Conservation (phyloP, 2,113 vertebrate genomes). For the Peromyscus polionotus region DNA sequence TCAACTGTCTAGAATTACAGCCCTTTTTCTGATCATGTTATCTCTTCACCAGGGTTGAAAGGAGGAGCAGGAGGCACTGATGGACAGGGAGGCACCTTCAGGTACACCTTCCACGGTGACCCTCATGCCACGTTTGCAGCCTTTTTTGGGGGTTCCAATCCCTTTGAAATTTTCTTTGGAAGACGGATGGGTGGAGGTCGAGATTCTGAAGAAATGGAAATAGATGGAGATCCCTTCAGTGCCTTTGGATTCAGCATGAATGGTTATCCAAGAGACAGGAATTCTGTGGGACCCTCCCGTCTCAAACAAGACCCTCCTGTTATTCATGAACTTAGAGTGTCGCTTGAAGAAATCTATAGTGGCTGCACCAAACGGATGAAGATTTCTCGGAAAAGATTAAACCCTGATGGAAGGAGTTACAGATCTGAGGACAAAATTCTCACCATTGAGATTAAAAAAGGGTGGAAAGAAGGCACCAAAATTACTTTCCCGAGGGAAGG, state of each 20-base stretch:
- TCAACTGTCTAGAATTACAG: not conserved
- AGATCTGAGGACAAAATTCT: constrained; percentile 98
- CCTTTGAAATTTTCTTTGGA: constrained; percentile 99
- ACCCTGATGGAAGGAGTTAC: constrained; percentile 95
- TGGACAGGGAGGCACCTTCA: constrained; percentile 95
- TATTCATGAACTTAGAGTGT: constrained; percentile 96
- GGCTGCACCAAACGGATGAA: constrained; percentile 98
- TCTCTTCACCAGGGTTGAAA: constrained; percentile 92
- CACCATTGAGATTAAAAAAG: constrained; percentile 97
- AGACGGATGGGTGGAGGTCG: constrained; percentile 93
- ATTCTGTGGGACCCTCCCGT: constrained; percentile 91
- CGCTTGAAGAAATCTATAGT: constrained; percentile 97
- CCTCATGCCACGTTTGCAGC: constrained; percentile 98
- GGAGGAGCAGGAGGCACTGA: constrained; percentile 94
- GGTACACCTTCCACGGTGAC: constrained; percentile 98
- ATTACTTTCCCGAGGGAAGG: constrained; percentile 99
- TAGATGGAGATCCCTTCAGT: constrained; percentile 96
- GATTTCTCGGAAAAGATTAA: constrained; percentile 97
- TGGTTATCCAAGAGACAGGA: constrained; percentile 96
- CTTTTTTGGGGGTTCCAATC: constrained; percentile 98
- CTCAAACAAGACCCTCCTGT: constrained; percentile 97
- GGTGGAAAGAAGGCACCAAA: constrained; percentile 99
- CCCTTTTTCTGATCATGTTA: constrained; percentile 55
- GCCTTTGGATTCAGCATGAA: constrained; percentile 97
- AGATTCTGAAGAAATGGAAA: constrained; percentile 97